Evolutionary conservation across 2,113 vertebrate genomes (phyloP), one percentile per base, ranked within the genome.

Genomic region (Mellivora capensis): DNA sequence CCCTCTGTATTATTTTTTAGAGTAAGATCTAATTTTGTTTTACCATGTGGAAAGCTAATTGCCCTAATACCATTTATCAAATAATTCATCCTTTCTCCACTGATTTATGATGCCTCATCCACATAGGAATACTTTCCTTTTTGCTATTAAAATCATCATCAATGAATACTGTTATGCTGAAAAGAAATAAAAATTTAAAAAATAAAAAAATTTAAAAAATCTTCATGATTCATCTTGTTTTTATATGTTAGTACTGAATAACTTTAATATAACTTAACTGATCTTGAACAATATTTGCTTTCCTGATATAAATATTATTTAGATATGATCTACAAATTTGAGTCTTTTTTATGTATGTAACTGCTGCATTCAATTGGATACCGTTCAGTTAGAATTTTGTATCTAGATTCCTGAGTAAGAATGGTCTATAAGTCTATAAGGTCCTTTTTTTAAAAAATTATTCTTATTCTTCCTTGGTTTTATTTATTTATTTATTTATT

Each of bases 21-120:
- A 94, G 82, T 90, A 91, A 10, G 25, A 57, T 54, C 54, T 93
- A 94, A 94, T 49, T 93, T 83, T 84, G 90, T 52, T 95, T 84
- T 71, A 49, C 57, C 18, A 77, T 79, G 49, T 91, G 72, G 47
- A 85, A 95, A 97, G n/a, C 20, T 37, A 61, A 94, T 47, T 79
- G 20, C 72, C 6, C 57, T 67, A 54, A 39, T 79, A 44, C 23
- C 9, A 52, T 74, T 95, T 87, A 81, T 82, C 2, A 0, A 93
- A 91, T 72, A 90, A 27, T 37, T 92, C 42, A 69, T 71, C 27
- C 0, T 87, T 87, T 85, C 90, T 39, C 5, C 37, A 92, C 67
- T 69, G 7, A 90, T 18, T 47, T 57, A 20, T 81, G 64, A 92
- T 67, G 23, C 7, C 31, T 90, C 69, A 93, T 61, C 18, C 11